Conservation (phyloP, 2,888 invertebrate species). For the Elegia similella region DNA sequence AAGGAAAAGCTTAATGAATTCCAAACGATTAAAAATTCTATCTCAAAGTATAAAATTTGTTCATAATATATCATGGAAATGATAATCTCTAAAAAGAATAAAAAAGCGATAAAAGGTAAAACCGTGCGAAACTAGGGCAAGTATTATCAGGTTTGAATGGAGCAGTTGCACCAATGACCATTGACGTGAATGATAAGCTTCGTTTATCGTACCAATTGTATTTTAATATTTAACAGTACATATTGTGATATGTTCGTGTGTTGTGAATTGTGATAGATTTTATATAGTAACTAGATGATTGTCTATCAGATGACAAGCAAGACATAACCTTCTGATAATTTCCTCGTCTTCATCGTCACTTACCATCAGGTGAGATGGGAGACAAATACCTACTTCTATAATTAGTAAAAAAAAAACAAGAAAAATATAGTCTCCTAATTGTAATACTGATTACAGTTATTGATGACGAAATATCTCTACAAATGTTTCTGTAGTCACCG, state of each 20-base stretch:
- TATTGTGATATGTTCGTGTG: conserved; percentile 48
- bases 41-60: not conserved
- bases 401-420: too few relatives aligned
- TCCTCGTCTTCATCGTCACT: too few relatives aligned
- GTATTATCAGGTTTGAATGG: conserved; percentile 7
- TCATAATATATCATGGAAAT: not conserved
- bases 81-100: not conserved
- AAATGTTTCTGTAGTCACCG: not conserved
- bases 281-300: not conserved
- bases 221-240: conserved; percentile 24
- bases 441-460: not conserved
- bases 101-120: not conserved
- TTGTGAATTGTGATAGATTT: conserved; percentile 40
- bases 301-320: not conserved
- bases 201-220: conserved; percentile 31
- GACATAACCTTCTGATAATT: too few relatives aligned
- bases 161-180: conserved; percentile 5
- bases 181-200: conserved; percentile 16
- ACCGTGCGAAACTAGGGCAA: not conserved
- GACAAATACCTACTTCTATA: too few relatives aligned
- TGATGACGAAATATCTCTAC: not conserved
- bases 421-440: not conserved
- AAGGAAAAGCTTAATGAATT: too few relatives aligned
- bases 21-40: not conserved
- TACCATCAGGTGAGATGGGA: too few relatives aligned